A percentile compares a stretch with the other conserved stretches of the same genome.
Conservation (phyloP, 2,888 invertebrate species). For the Neoitamus cyanurus region DNA sequence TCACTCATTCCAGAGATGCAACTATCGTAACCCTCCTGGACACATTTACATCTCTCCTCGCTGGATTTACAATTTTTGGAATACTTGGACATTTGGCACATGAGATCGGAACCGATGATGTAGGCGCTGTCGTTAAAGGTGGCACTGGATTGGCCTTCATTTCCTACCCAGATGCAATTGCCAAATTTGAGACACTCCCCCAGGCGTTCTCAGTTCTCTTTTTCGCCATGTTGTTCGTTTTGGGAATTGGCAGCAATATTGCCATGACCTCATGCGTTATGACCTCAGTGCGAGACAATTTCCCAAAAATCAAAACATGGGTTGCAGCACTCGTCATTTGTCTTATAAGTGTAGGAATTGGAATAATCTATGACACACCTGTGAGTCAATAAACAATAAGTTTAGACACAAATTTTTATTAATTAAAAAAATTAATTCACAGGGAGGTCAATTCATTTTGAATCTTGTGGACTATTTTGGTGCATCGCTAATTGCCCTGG, state of each 20-base stretch:
- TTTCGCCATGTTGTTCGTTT: conserved; percentile 70
- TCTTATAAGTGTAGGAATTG: conserved; percentile 69
- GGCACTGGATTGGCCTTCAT: conserved; percentile 71
- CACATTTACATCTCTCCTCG: conserved; percentile 70
- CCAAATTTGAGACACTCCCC: conserved; percentile 68
- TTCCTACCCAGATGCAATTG: conserved; percentile 71
- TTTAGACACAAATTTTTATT: not conserved
- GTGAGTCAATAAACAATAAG: conserved; percentile 61
- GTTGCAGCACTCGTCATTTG: conserved; percentile 68
- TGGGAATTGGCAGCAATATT: conserved; percentile 69
- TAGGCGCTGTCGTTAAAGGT: conserved; percentile 68
- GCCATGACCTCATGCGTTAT: conserved; percentile 68
- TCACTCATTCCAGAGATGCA: conserved; percentile 67
- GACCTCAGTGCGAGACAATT: conserved; percentile 67
- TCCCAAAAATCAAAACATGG: conserved; percentile 68
- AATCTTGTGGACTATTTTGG: conserved; percentile 80
- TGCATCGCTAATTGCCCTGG: conserved; percentile 79
- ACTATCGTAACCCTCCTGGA: conserved; percentile 70
- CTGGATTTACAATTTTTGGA: conserved; percentile 71
- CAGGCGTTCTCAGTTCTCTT: conserved; percentile 71
- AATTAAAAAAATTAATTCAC: conserved; percentile 31
- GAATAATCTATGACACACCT: conserved; percentile 74
- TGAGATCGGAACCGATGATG: conserved; percentile 67
- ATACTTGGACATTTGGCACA: conserved; percentile 70
- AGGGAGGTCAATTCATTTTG: conserved; percentile 81